Conservation (phyloP, 2,797 vertebrate species). For the Sarcophilus harrisii region DNA sequence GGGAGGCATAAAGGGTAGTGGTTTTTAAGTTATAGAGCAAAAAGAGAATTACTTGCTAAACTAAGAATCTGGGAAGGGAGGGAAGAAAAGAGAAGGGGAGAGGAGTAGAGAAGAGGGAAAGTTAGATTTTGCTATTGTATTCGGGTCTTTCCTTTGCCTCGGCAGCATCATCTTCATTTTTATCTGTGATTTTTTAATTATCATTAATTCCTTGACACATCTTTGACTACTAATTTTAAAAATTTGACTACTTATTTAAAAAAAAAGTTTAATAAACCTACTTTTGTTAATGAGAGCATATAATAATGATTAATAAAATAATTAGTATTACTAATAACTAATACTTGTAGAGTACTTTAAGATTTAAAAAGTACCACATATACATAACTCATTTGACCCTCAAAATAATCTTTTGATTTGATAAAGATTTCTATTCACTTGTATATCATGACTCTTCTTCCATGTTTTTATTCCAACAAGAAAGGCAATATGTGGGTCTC, state of each 20-base stretch:
- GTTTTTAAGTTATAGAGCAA: constrained; percentile 7
- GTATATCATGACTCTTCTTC: background rate
- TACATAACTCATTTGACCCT: background rate
- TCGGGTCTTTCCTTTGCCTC: background rate
- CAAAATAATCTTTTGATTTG: background rate
- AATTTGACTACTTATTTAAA: background rate
- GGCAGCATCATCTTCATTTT: background rate
- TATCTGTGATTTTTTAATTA: background rate
- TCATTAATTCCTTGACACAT: background rate
- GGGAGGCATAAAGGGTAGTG: background rate
- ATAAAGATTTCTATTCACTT: background rate
- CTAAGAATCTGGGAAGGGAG: background rate
- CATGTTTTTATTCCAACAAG: background rate
- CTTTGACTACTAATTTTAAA: background rate
- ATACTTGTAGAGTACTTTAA: background rate
- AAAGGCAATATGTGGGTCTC: background rate
- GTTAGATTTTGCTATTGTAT: background rate
- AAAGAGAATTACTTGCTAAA: background rate
- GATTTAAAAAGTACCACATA: background rate
- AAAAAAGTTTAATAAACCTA: background rate
- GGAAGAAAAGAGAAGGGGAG: background rate
- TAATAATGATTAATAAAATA: background rate
- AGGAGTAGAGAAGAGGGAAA: background rate
- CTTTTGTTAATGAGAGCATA: background rate
- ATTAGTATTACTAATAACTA: background rate